Conservation (phyloP, 2,797 vertebrate genomes). For the Lophius americanus region DNA sequence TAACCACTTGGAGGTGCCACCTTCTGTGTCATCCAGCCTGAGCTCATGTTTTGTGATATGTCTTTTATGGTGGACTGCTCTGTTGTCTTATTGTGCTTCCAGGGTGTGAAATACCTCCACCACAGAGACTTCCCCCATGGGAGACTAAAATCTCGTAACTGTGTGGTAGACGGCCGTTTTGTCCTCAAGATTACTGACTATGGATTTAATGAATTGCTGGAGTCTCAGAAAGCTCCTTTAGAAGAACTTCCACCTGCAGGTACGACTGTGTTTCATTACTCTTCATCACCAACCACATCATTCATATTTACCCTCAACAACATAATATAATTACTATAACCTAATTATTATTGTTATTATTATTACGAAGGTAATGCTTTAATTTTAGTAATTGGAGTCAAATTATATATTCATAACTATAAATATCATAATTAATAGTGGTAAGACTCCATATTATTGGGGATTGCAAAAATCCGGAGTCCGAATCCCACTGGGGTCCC, state of each 20-base stretch:
- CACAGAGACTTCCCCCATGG: conserved; percentile 89
- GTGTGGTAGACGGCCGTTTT: conserved; percentile 92
- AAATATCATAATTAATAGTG: too few relatives aligned
- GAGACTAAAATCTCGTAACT: conserved; percentile 91
- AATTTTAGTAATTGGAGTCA: too few relatives aligned
- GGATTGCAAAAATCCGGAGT: too few relatives aligned
- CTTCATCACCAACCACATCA: neutral
- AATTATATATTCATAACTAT: too few relatives aligned
- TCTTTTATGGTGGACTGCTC: conserved; percentile 4
- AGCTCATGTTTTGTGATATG: neutral
- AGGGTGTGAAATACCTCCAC: conserved; percentile 96
- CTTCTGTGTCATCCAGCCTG: neutral
- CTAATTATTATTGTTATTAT: too few relatives aligned
- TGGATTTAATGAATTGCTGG: conserved; percentile 87
- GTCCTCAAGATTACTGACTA: conserved; percentile 95
- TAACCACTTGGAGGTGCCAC: neutral
- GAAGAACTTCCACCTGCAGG: conserved; percentile 83
- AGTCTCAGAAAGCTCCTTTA: conserved; percentile 83
- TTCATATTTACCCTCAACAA: too few relatives aligned
- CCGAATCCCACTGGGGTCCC: too few relatives aligned
- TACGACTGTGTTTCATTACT: conserved; percentile 38
- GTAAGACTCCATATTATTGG: too few relatives aligned
- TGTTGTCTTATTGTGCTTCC: conserved; percentile 20
- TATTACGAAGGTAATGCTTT: too few relatives aligned
- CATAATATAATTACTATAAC: too few relatives aligned